Evolutionary conservation across 2,113 vertebrate genomes (phyloP), one percentile per base, ranked within the genome.

Genomic region (Seriola rivoliana): DNA sequence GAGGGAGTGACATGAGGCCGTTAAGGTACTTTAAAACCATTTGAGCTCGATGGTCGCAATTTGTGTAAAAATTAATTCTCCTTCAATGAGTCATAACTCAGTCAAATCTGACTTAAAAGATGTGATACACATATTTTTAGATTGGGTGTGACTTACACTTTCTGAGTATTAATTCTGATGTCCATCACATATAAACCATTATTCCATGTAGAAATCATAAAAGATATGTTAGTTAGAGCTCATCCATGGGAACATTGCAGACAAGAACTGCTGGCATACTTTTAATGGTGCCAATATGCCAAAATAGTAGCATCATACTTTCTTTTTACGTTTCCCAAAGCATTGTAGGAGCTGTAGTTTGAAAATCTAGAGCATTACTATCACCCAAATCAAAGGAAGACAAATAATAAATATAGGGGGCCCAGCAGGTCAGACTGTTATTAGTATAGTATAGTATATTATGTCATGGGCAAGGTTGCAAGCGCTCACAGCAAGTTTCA

Each of bases 11-110:
- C n/a, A 12, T 8, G 19, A 77, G 25, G 52, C 25, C 60, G 76
- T 84, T 60, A 59, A 62, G 52, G 40, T 69, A 32, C 79, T 81
- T 68, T 42, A 23, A 67, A 74, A 81, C 58, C 36, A 57, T 54
- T 29, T 29, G 29, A 29, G 29, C 29, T 29, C 29, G 29, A 57
- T 54, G 78, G 68, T 54, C 42, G 32, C 13, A 59, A 48, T 40
- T 60, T 65, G 42, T 17, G n/a, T 21, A 66, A 25, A 44, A 40
- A 64, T 64, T n/a, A 2, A 25, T 67, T 46, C 21, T 21, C 19
- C 63, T 40, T 44, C 14, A 29, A 19, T 25, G 23, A 58, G 54
- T 59, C 42, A 32, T 34, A 36, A 66, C 34, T 66, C 60, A 42
- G 44, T 60, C 12, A 52, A 38, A 34, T 38, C 46, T 3, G 14